Conservation (phyloP, 2,888 invertebrate species). For the Oscheius onirici region DNA sequence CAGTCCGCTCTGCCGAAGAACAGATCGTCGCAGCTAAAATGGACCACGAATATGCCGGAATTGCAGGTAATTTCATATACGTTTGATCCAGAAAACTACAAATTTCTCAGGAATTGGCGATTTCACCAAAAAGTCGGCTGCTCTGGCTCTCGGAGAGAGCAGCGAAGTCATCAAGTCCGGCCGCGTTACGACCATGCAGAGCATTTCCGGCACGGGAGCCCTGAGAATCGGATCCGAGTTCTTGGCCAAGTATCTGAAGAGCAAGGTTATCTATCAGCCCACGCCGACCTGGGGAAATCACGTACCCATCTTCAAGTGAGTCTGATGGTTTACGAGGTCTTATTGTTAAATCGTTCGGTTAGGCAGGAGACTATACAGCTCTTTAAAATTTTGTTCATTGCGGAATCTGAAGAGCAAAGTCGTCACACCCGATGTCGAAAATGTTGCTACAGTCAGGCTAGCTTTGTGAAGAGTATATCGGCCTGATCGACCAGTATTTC, state of each 20-base stretch:
- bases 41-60: slow-evolving; percentile 94
- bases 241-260: slow-evolving; percentile 79
- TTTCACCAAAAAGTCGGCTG: slow-evolving; percentile 85
- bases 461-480: too few species aligned
- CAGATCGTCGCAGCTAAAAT: slow-evolving; percentile 80
- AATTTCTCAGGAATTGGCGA: slow-evolving; percentile 75
- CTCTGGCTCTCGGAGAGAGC: slow-evolving; percentile 85
- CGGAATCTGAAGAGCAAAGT: too few species aligned
- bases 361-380: too few species aligned
- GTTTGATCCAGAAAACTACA: background rate
- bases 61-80: slow-evolving; percentile 81
- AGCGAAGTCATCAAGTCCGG: slow-evolving; percentile 76
- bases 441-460: too few species aligned
- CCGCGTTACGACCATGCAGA: slow-evolving; percentile 80
- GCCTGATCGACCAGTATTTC: too few species aligned
- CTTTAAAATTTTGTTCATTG: too few species aligned
- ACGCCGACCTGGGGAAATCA: slow-evolving; percentile 98
- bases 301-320: slow-evolving; percentile 86
- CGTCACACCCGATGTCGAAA: too few species aligned
- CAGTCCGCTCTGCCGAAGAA: slow-evolving; percentile 88
- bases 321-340: background rate
- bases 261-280: slow-evolving; percentile 86
- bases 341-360: too few species aligned
- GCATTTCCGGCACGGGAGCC: slow-evolving; percentile 94
- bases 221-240: slow-evolving; percentile 91